These are phyloP conservation scores for Sinocyclocheilus rhinocerous DNA, from an alignment of 2,113 vertebrate species.

Conservation along the genomic window DNA sequence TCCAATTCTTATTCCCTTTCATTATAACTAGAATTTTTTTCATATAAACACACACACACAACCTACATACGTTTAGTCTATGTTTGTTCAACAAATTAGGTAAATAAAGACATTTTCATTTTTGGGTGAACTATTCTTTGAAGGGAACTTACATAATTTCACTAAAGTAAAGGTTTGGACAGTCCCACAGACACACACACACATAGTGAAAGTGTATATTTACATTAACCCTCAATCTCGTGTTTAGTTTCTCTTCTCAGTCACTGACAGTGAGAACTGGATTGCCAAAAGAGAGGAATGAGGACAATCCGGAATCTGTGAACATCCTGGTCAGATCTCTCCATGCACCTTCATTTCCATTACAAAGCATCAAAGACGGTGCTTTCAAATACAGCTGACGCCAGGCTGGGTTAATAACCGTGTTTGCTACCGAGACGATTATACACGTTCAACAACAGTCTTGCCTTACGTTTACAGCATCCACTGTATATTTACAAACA, in stretches of 20 bases:
- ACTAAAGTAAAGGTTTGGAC: not conserved
- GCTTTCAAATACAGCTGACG: conserved; percentile 27
- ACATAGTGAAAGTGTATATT: not conserved
- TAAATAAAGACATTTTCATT: not conserved
- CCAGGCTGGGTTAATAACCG: not conserved
- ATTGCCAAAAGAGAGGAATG: conserved; percentile 57
- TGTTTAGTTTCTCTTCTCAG: not conserved
- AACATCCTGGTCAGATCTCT: not conserved
- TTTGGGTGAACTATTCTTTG: not conserved
- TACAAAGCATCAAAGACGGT: conserved; percentile 15
- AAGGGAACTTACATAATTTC: not conserved
- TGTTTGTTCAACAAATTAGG: not conserved
- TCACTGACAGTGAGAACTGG: not conserved
- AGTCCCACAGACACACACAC: not conserved
- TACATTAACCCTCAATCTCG: not conserved
- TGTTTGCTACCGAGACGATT: no score
- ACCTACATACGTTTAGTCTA: not conserved
- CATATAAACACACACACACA: not conserved
- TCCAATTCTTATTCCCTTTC: not conserved
- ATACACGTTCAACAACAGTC: not conserved
- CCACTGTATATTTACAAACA: not conserved
- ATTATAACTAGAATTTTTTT: not conserved
- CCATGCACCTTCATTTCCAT: not conserved
- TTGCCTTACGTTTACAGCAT: not conserved
- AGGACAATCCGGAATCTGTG: conserved; percentile 62